Conservation (phyloP, 1,140 invertebrate genomes). For the Macrobrachium rosenbergii region DNA sequence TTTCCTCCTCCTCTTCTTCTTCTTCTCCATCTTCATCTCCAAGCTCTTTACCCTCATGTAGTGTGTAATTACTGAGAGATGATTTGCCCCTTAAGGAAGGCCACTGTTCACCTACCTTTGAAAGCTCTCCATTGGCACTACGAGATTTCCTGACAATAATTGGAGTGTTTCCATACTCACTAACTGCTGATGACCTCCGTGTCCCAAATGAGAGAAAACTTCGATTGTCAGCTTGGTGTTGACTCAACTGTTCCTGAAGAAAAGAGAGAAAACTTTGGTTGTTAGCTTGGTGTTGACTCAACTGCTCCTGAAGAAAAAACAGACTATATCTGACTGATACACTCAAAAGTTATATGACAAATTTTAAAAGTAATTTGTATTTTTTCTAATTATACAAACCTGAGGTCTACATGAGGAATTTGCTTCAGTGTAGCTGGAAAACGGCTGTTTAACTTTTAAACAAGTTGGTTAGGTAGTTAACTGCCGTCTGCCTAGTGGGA, state of each 20-base stretch:
- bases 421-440: too few relatives aligned
- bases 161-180: conserved; percentile 56
- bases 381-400: too few relatives aligned
- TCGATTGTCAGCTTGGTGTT: conserved; percentile 24
- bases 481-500: too few relatives aligned
- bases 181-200: conserved; percentile 44
- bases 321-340: background rate
- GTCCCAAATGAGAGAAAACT: conserved; percentile 52
- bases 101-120: conserved; percentile 28
- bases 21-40: conserved; percentile 2
- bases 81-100: conserved; percentile 12
- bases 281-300: conserved; percentile 23
- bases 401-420: too few relatives aligned
- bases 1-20: background rate
- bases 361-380: too few relatives aligned
- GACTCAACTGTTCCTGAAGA: conserved; percentile 21
- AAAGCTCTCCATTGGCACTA: conserved; percentile 24
- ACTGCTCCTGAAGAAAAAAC: conserved; percentile 9
- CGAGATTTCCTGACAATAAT: conserved; percentile 41
- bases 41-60: conserved; percentile 5
- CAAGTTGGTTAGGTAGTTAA: too few relatives aligned
- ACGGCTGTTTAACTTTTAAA: too few relatives aligned
- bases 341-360: background rate
- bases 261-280: conserved; percentile 33
- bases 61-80: conserved; percentile 26